Conservation (phyloP, 92 coral and sea anemone genomes). For the Umimayanthus chanpuru region DNA sequence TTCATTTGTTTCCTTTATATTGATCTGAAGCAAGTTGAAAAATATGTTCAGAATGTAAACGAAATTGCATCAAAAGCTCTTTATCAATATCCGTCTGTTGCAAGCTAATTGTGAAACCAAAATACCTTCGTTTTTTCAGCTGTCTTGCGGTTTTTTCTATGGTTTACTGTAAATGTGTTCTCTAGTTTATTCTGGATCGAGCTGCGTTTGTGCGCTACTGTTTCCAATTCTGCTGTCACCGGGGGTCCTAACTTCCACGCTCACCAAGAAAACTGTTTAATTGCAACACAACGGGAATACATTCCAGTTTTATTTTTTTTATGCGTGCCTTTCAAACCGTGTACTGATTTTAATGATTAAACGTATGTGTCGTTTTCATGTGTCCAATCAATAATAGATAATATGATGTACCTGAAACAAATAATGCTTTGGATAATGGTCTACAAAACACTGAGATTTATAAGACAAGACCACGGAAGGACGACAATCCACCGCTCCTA, state of each 20-base stretch:
- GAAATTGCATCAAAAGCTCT: neutral
- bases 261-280: neutral
- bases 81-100: neutral
- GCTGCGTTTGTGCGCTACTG: neutral
- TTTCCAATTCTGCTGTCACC: neutral
- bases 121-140: neutral
- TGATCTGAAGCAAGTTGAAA: neutral
- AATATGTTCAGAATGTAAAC: neutral
- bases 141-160: constrained; percentile 16
- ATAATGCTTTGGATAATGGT: neutral
- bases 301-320: neutral
- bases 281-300: neutral
- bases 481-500: neutral
- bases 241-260: constrained; percentile 1
- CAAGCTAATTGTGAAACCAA: neutral
- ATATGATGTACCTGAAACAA: neutral
- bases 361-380: neutral
- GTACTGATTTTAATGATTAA: neutral
- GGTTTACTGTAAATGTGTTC: neutral
- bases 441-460: neutral
- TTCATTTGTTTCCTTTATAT: neutral
- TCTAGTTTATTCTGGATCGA: neutral
- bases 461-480: neutral
- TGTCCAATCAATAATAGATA: neutral
- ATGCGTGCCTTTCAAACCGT: neutral